Evolutionary conservation across 1,140 invertebrate genomes (phyloP).

Genomic region (Aphaenogaster floridana): DNA sequence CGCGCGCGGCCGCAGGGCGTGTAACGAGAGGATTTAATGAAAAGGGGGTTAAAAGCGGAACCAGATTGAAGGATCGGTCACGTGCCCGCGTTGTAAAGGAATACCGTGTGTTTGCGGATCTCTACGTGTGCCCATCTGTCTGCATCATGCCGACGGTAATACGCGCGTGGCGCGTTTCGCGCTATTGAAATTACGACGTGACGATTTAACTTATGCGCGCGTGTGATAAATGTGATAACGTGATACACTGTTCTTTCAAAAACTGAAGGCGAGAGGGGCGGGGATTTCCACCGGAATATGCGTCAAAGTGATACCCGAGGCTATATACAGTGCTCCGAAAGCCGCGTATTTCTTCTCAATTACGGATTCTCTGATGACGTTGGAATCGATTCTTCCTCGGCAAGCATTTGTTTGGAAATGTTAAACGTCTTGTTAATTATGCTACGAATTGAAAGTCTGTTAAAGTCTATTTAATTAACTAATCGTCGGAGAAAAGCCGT

Average conservation of each 20-base stretch:
- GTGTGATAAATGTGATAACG: background rate
- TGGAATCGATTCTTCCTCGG: constrained; percentile 7
- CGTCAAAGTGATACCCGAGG: background rate
- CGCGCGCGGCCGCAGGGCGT: constrained; percentile 22
- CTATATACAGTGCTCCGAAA: background rate
- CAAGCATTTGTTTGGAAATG: background rate
- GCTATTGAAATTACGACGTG: constrained; percentile 36
- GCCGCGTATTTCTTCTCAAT: background rate
- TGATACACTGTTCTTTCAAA: background rate
- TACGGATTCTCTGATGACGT: background rate
- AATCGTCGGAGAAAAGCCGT: constrained; percentile 13
- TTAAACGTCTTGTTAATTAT: constrained; percentile 36
- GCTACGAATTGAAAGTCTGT: constrained; percentile 13
- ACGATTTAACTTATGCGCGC: constrained; percentile 15
- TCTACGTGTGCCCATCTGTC: background rate
- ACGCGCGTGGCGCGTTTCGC: background rate
- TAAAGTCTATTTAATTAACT: constrained; percentile 29
- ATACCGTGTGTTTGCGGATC: background rate
- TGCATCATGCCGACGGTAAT: background rate
- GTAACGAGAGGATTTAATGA: constrained; percentile 65
- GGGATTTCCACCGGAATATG: too few relatives aligned
- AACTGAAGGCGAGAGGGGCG: background rate
- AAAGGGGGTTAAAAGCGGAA: constrained; percentile 48
- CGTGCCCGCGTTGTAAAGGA: constrained; percentile 31
- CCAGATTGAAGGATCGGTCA: constrained; percentile 59